A percentile compares a stretch with the other conserved stretches of the same genome.
phyloP scores from a whole-genome alignment of 2,888 invertebrate species.

The Drepana falcataria region DNA sequence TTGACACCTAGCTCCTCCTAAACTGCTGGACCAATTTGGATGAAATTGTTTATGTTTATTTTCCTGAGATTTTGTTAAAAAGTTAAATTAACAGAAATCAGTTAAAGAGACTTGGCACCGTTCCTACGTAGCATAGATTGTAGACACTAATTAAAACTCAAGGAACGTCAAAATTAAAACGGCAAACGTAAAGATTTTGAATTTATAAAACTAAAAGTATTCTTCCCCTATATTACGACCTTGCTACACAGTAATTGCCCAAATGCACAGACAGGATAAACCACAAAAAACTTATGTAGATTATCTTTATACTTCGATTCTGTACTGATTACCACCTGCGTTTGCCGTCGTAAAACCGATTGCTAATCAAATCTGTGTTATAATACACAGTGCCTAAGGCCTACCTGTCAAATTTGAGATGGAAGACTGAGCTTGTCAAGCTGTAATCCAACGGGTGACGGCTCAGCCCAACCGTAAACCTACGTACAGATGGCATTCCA shows the following conservation, averaged over 20 bases:
- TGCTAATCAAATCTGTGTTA: conserved; percentile 13
- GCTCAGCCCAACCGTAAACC: conserved; percentile 59
- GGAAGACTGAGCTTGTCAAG: conserved; percentile 23
- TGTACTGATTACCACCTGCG: conserved; percentile 20
- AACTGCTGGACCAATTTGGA: too few relatives aligned
- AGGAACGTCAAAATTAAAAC: too few relatives aligned
- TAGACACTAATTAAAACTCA: too few relatives aligned
- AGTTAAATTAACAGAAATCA: too few relatives aligned
- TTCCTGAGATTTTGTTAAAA: too few relatives aligned
- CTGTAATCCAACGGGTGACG: conserved; percentile 57
- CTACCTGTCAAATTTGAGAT: conserved; percentile 1
- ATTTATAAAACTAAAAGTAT: too few relatives aligned
- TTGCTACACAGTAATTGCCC: conserved; percentile 43
- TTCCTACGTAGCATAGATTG: too few relatives aligned
- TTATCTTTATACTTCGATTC: conserved; percentile 48
- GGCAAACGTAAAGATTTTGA: too few relatives aligned
- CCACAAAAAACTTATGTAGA: conserved; percentile 56
- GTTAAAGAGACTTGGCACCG: too few relatives aligned
- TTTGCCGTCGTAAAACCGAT: not conserved
- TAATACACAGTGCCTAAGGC: conserved; percentile 2
- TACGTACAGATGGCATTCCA: conserved; percentile 45
- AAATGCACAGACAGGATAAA: conserved; percentile 42
- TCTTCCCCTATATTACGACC: too few relatives aligned
- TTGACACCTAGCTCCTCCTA: too few relatives aligned
- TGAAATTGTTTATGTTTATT: too few relatives aligned